phyloP scores from a whole-genome alignment of 30 jellyfish, hydroid and myxozoan species.

The Hydractinia symbiolongicarpus region DNA sequence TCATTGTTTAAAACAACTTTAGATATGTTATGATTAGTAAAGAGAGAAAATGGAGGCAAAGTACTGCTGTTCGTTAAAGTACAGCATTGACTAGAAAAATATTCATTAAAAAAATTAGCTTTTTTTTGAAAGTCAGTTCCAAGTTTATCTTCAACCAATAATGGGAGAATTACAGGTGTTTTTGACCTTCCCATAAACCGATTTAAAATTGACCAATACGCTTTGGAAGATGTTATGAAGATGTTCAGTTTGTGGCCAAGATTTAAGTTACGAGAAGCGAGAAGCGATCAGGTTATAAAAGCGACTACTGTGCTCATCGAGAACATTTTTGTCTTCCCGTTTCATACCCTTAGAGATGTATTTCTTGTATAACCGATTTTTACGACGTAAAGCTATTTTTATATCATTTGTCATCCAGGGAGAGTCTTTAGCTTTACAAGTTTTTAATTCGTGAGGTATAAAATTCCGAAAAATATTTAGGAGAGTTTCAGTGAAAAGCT shows the following conservation, averaged over 20 bases:
- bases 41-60: not conserved
- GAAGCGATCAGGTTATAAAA: not conserved
- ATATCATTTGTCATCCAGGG: slow-evolving; percentile 1
- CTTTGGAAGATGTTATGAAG: not conserved
- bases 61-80: not conserved
- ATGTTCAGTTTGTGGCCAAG: slow-evolving; percentile 1
- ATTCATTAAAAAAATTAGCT: not conserved
- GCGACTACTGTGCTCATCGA: not conserved
- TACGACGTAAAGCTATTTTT: not conserved
- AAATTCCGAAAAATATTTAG: not conserved
- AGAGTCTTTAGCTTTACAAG: not conserved
- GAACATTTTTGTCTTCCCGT: not conserved
- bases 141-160: not conserved
- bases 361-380: slow-evolving; percentile 3
- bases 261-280: not conserved
- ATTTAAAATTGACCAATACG: not conserved
- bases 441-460: not conserved
- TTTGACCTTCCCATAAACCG: not conserved
- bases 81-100: too few species aligned
- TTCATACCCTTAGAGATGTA: slow-evolving; percentile 3
- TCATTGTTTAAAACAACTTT: not conserved
- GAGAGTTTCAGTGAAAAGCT: not conserved
- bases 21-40: not conserved
- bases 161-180: slow-evolving; percentile 3
- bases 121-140: not conserved